Base-by-base conservation (phyloP, 2,797 vertebrate species). In the Micropoecilia bifurca region DNA sequence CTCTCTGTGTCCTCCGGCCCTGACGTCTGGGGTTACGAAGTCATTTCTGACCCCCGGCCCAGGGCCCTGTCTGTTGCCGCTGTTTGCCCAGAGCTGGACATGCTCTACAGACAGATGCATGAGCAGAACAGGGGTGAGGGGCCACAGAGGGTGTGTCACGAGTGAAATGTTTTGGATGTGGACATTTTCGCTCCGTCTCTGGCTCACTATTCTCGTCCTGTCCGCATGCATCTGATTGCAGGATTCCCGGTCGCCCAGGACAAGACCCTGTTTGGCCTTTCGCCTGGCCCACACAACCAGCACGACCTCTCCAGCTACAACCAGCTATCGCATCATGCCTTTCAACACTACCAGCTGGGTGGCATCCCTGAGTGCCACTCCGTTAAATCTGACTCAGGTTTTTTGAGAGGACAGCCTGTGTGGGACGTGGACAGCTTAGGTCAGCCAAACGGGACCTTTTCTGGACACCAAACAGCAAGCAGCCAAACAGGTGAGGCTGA, bases 91-190 rank as follows among this genome's bases (percentile, higher is more conserved):
- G 97, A 98, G 77, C 92, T 98, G 90, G 97, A 97, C 91, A 93
- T 91, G 82, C 95, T 98, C 87, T 97, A 91, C 94, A 97, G 93
- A 93, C 97, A 97, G 92, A 93, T 97, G 97, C 96, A 96, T 97
- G 96, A 97, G 95, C 92, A 93, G 30, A 86, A 68, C 80, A 73
- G 92, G 88, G 92, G 84, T 95, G 92, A 93, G 94, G 90, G 89
- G 69, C n/a, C 48, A 4, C 79, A 81, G 83, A 80, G 41, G 6
- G 76, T 71, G 75, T 71, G 50, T 57, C 41, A 12, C 68, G n/a
- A 76, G 82, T 48, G 39, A 73, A 53, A 39, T 9, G 20, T 53
- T 53, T 39, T 22, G 25, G 4, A 25, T 25, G 39, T 73, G 47
- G 36, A 10, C 13, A 25, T 53, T 50, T 53, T 39, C 18, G 6